These are phyloP conservation scores for Nannobrachium achirus DNA, from an alignment of 2,113 vertebrate species.

Conservation along the genomic window DNA sequence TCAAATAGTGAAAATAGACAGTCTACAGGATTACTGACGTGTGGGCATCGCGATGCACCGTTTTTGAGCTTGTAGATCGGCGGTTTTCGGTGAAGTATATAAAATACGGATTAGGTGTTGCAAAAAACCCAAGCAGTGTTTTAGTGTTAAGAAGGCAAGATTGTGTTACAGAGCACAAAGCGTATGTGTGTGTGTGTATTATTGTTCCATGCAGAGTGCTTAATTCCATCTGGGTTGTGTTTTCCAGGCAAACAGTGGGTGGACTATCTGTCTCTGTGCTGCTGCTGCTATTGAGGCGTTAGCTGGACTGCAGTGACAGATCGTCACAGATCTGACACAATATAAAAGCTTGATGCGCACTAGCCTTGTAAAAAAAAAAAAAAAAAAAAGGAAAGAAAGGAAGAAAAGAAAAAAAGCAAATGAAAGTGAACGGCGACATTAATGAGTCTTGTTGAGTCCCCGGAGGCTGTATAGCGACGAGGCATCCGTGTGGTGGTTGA, in stretches of 20 bases:
- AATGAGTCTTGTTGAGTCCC: constrained; percentile 67
- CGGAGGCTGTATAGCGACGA: constrained; percentile 27
- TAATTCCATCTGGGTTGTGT: too few species aligned
- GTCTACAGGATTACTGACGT: too few species aligned
- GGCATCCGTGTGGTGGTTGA: too few species aligned
- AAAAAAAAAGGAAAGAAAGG: too few species aligned
- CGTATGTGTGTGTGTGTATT: constrained; percentile 26
- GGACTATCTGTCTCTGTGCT: constrained; percentile 40
- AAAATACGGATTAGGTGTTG: too few species aligned
- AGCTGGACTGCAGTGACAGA: constrained; percentile 46
- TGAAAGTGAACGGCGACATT: constrained; percentile 60
- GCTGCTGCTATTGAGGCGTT: too few species aligned
- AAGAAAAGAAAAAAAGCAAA: constrained; percentile 34
- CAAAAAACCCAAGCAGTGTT: not conserved
- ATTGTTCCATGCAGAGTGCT: constrained; percentile 7
- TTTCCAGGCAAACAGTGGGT: too few species aligned
- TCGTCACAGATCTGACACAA: constrained; percentile 54
- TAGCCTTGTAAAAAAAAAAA: constrained; percentile 58
- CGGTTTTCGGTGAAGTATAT: too few species aligned
- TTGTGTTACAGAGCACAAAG: not conserved
- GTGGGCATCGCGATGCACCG: too few species aligned
- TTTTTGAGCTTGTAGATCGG: too few species aligned
- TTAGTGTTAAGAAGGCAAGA: constrained; percentile 43
- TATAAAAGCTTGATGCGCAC: constrained; percentile 52
- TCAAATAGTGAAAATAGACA: too few species aligned